Evolutionary conservation across 35 echinoderm and acorn worm genomes (phyloP).

Genomic region (Chiridota heheva): DNA sequence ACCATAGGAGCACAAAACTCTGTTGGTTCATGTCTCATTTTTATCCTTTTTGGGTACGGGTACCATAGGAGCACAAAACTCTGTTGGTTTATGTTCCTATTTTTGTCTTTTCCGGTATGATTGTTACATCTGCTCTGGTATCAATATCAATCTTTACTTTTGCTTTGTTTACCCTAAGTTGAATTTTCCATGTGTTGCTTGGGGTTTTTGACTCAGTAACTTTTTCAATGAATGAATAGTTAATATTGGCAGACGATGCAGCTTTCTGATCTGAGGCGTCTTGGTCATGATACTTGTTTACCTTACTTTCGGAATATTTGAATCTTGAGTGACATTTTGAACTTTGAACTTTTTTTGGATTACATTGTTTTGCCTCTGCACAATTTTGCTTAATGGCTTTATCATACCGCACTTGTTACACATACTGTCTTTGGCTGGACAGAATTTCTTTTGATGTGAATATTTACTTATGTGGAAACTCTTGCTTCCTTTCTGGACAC

Average conservation of each 20-base stretch:
- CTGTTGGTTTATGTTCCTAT: neutral
- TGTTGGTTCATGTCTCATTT: constrained; percentile 25
- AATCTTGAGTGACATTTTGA: neutral
- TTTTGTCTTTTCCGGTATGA: neutral
- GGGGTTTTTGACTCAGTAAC: no score
- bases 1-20: constrained; percentile 53
- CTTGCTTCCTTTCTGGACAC: neutral
- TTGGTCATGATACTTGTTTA: neutral
- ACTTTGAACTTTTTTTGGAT: no score
- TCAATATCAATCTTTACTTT: neutral
- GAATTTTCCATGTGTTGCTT: no score
- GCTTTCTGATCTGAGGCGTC: neutral
- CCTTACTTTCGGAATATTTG: neutral
- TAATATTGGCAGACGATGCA: neutral
- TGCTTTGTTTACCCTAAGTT: neutral
- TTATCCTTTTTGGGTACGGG: constrained; percentile 19
- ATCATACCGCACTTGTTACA: neutral
- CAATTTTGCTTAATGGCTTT: neutral
- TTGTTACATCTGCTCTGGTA: no score
- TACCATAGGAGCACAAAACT: neutral
- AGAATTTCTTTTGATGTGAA: neutral
- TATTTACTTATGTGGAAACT: neutral
- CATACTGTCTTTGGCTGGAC: neutral
- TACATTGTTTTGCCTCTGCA: neutral
- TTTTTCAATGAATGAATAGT: neutral